Evolutionary conservation across 1,140 invertebrate species (phyloP), one percentile per base, ranked within the genome.

Genomic region (Brachionus manjavacas): DNA sequence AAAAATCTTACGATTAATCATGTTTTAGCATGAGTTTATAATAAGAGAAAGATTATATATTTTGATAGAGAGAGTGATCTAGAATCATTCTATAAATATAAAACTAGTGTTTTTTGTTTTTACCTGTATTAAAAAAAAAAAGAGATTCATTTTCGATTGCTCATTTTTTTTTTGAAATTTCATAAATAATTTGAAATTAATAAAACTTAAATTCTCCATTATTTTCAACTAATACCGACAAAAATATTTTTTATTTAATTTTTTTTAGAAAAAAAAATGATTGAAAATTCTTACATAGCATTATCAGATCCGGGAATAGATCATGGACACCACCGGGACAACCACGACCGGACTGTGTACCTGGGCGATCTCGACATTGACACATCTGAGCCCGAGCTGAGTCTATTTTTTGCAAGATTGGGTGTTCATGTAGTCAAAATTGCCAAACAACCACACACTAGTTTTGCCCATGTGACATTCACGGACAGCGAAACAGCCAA

Each of bases 381-480:
- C 31, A 81, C 52, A 16, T 35, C 31, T n/a, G 79, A 81, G 41
- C 4, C 25, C 28, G 52, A 81, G 39, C 39, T 81, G 52, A 43
- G 35, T 6, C 7, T 12, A 25, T 81, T 43, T 68, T 81, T 81
- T 28, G 20, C 3, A 2, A 12, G 12, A 43, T 23, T 31, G 3
- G 11, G 20, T 2, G 52, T 81, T 6, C 31, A 39, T 20, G 23
- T 81, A 9, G 25, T 20, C 20, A 60, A 46, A 64, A 66, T 81
- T 35, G 79, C 35, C 14, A 81, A 81, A 46, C 79, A 81, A 14
- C 52, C 79, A 68, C 79, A 81, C 41, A 43, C 79, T 7, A 64
- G 49, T 7, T 81, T 64, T 46, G 79, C 79, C 25, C 79, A 81
- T 81, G 79, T 81, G 9, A 81, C 79, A 20, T 81, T 81, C 14